Conservation (phyloP, 2,797 vertebrate species). For the Telmatherina bonti region DNA sequence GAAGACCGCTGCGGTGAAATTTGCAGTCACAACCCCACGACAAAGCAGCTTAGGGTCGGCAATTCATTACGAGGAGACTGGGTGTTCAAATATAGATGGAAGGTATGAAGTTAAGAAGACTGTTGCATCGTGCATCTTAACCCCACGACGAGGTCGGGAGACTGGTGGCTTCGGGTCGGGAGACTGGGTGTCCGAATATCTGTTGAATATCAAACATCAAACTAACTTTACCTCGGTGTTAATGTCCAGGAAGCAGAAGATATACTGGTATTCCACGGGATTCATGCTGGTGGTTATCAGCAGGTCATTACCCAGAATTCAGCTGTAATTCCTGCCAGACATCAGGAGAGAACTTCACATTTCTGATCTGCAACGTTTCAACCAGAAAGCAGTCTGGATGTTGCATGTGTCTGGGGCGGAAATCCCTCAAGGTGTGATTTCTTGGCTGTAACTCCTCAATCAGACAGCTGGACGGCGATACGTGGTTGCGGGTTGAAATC, state of each 20-base stretch:
- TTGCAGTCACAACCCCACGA: too few relatives aligned
- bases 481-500: neutral
- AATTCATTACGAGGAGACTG: too few relatives aligned
- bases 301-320: neutral
- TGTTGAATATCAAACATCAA: too few relatives aligned
- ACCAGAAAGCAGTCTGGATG: neutral
- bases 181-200: too few relatives aligned
- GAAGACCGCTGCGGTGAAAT: too few relatives aligned
- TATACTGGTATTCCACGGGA: constrained; percentile 12
- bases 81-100: too few relatives aligned
- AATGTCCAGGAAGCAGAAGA: neutral
- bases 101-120: too few relatives aligned
- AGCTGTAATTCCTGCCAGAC: constrained; percentile 15
- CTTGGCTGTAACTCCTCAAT: neutral
- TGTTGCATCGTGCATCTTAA: too few relatives aligned
- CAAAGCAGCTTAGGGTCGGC: too few relatives aligned
- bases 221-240: too few relatives aligned
- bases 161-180: too few relatives aligned
- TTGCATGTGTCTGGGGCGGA: neutral
- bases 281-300: constrained; percentile 2
- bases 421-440: constrained; percentile 4
- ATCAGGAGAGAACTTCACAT: constrained; percentile 16
- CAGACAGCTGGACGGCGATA: constrained; percentile 25
- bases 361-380: neutral
- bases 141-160: too few relatives aligned